phyloP scores from a whole-genome alignment of 2,888 invertebrate genomes.

The Drosophila mercatorum region DNA sequence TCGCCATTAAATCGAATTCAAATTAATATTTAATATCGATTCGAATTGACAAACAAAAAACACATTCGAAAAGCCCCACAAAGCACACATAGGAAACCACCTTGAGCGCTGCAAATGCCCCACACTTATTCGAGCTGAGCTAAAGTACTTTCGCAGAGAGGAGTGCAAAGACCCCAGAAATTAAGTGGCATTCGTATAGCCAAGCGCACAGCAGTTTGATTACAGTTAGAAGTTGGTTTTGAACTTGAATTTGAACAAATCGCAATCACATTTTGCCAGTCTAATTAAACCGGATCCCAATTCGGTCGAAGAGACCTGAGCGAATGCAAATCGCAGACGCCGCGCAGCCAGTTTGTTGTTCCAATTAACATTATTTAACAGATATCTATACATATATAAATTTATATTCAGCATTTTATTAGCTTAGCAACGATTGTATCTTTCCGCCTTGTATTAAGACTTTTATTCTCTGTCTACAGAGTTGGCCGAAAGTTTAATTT shows the following conservation, averaged over 20 bases:
- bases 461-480: background rate
- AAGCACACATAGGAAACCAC: slow-evolving; percentile 14
- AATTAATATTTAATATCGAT: background rate
- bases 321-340: slow-evolving; percentile 2
- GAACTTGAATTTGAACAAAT: slow-evolving; percentile 46
- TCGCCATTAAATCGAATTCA: background rate
- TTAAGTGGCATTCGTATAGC: background rate
- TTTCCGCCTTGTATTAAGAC: slow-evolving; percentile 27
- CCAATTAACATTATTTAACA: slow-evolving; percentile 43
- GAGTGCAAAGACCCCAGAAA: slow-evolving; percentile 52
- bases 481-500: background rate
- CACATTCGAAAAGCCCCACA: background rate
- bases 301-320: slow-evolving; percentile 4
- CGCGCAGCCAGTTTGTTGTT: slow-evolving; percentile 6
- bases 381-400: background rate
- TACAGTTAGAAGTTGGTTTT: slow-evolving; percentile 30
- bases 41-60: background rate
- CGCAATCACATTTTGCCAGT: slow-evolving; percentile 7
- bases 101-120: slow-evolving; percentile 38
- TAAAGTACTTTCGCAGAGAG: slow-evolving; percentile 16
- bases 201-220: slow-evolving; percentile 3
- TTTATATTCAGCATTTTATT: slow-evolving; percentile 22
- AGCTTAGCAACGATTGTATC: background rate
- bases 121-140: slow-evolving; percentile 18
- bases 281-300: slow-evolving; percentile 45